Evolutionary conservation across 2,888 invertebrate genomes (phyloP).

Genomic region (Pedicia rivosa): DNA sequence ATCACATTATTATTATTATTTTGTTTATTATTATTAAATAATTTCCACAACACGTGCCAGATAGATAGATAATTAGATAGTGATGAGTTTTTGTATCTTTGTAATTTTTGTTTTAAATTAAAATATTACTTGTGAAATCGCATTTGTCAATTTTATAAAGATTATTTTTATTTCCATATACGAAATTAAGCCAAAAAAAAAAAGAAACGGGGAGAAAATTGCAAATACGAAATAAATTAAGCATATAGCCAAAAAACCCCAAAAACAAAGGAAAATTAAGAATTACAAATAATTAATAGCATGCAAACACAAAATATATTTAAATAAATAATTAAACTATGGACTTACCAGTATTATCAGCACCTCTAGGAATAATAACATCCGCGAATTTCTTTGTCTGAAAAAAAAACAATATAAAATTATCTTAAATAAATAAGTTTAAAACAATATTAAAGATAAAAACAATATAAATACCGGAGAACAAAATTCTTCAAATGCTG

Average conservation of each 20-base stretch:
- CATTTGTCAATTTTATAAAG: no score
- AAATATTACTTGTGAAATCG: conserved; percentile 1
- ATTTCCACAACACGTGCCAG: no score
- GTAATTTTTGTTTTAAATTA: conserved; percentile 3
- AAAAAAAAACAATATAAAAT: conserved; percentile 24
- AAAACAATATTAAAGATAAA: no score
- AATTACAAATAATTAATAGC: conserved; percentile 5
- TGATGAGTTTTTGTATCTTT: background rate
- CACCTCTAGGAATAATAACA: conserved; percentile 96
- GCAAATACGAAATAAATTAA: background rate
- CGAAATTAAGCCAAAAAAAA: background rate
- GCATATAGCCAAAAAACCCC: conserved; percentile 13
- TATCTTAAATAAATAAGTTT: no score
- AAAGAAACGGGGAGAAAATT: background rate
- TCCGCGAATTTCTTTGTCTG: conserved; percentile 99
- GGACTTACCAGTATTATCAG: conserved; percentile 83
- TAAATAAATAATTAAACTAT: conserved; percentile 4
- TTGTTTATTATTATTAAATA: no score
- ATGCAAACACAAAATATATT: conserved; percentile 6
- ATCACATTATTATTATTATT: background rate
- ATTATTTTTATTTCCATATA: background rate
- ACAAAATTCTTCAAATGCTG: conserved; percentile 99
- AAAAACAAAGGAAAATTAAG: conserved; percentile 9
- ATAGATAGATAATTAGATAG: no score
- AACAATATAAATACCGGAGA: no score